Evolutionary conservation across 2,888 invertebrate species (phyloP).

Genomic region (Plagiodera versicolora): DNA sequence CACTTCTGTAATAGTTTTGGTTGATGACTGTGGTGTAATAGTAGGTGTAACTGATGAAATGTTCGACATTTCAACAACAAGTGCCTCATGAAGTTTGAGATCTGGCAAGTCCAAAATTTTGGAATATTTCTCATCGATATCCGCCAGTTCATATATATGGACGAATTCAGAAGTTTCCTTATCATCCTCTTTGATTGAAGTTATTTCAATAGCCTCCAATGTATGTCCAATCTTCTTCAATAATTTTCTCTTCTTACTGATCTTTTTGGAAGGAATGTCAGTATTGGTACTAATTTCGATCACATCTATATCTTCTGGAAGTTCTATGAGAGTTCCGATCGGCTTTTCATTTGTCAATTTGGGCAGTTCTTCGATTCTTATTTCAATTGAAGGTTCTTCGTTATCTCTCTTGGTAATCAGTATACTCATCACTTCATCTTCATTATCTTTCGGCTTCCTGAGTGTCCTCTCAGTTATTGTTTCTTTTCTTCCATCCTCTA

Average conservation of each 20-base stretch:
- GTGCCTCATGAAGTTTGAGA: constrained; percentile 31
- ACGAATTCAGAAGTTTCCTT: constrained; percentile 41
- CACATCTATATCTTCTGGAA: constrained; percentile 50
- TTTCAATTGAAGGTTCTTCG: constrained; percentile 40
- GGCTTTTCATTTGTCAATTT: constrained; percentile 41
- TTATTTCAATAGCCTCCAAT: constrained; percentile 48
- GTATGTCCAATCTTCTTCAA: constrained; percentile 45
- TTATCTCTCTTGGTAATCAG: constrained; percentile 48
- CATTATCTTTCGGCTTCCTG: constrained; percentile 44
- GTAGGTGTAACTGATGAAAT: constrained; percentile 35
- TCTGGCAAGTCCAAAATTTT: constrained; percentile 50
- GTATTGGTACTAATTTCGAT: constrained; percentile 53
- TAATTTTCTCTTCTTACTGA: constrained; percentile 46
- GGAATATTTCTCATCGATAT: constrained; percentile 33
- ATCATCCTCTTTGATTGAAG: constrained; percentile 43
- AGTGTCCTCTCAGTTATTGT: constrained; percentile 42
- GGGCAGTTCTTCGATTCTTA: constrained; percentile 26
- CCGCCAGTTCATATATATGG: constrained; percentile 38
- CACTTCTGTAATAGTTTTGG: constrained; percentile 46
- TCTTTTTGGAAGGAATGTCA: constrained; percentile 51
- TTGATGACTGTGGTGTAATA: constrained; percentile 39
- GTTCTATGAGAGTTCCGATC: constrained; percentile 42
- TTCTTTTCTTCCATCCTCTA: constrained; percentile 42
- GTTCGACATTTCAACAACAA: constrained; percentile 33
- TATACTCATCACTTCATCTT: constrained; percentile 55